Base-by-base conservation (phyloP, 2,113 vertebrate species). In the Guaruba guarouba region DNA sequence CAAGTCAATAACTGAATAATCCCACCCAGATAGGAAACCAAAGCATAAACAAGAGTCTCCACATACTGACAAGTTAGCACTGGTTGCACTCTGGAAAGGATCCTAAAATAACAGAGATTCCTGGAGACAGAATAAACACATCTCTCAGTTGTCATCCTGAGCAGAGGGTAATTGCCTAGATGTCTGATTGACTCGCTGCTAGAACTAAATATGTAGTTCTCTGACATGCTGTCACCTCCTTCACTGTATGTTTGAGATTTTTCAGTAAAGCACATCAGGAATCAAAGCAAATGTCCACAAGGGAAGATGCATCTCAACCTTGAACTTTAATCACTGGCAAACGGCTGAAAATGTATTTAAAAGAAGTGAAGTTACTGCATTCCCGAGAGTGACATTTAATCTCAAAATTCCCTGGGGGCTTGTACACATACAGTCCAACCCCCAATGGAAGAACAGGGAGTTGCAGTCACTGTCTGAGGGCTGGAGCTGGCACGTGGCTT, bases 1-100 rank as follows among this genome's bases (percentile, higher is more conserved):
- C 81, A 90, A 97, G 95, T 94, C 95, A 92, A 92, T 96, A 97
- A 97, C 68, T 96, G 95, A 96, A 97, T 96, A 97, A 97, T 97
- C 96, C 96, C 95, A 90, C 87, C 92, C 96, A 97, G 94, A 96
- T 93, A 95, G 96, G 96, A 97, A 96, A 96, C 96, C 78, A 94
- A 88, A 96, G 93, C 84, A 90, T 94, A 97, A 91, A 95, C 95
- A 95, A 92, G 95, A 95, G 94, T 86, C 89, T 96, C 92, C 94
- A 95, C 55, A 94, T 97, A 94, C 89, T 96, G 95, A 92, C 85
- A 74, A 94, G 96, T 96, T 96, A 96, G 93, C 93, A 92, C 95
- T 94, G 95, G 92, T 92, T 96, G 96, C 93, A 75, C 90, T 82
- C 87, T 96, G 93, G 95, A 96, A 96, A 93, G 91, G 93, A 91